A percentile compares a stretch with the other conserved stretches of the same genome.
Conservation (phyloP, 2,797 vertebrate species). For the Diglossa cyanea region DNA sequence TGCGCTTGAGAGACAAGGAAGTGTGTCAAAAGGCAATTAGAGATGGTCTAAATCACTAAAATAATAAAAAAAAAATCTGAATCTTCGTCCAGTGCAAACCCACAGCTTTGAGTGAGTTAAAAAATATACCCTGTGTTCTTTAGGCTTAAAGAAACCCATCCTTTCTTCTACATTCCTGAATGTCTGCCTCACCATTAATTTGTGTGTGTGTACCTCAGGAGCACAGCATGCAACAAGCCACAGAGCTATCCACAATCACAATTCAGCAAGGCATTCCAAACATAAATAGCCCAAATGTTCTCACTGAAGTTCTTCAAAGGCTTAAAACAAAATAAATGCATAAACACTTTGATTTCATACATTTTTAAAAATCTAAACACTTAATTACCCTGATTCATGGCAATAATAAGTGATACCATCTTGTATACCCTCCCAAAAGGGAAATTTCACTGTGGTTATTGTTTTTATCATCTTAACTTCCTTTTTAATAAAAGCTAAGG, state of each 20-base stretch:
- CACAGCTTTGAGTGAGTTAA: not conserved
- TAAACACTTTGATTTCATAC: not conserved
- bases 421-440: not conserved
- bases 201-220: not conserved
- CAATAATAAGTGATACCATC: not conserved
- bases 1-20: not conserved
- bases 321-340: not conserved
- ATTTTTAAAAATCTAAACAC: not conserved
- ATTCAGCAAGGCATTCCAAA: not conserved
- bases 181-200: not conserved
- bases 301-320: not conserved
- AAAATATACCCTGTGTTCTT: not conserved
- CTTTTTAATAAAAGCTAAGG: not conserved
- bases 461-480: constrained; percentile 13
- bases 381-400: not conserved
- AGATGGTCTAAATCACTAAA: not conserved
- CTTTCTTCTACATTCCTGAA: not conserved
- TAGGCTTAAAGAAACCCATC: not conserved
- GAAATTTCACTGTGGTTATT: not conserved
- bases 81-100: not conserved
- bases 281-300: not conserved
- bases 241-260: not conserved
- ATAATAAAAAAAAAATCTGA: not conserved
- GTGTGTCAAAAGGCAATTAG: not conserved
- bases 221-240: not conserved